Evolutionary conservation across 2,888 invertebrate genomes (phyloP).

Genomic region (Neuroscelio doddi): DNA sequence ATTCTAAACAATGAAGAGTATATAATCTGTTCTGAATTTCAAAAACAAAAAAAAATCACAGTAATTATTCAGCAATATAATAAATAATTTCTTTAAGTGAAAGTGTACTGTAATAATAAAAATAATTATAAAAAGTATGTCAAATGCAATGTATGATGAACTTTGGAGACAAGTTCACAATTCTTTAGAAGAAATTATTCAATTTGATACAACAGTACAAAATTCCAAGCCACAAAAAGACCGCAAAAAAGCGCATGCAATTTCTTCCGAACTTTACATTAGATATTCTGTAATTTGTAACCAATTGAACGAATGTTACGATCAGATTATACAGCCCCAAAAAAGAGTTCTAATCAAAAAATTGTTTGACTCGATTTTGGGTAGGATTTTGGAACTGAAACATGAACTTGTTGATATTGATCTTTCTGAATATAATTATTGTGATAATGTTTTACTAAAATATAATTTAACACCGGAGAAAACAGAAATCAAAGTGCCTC

Average conservation of each 20-base stretch:
- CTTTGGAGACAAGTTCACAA: slow-evolving; percentile 78
- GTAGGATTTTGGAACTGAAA: slow-evolving; percentile 90
- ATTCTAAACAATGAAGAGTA: too few relatives aligned
- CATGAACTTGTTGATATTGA: slow-evolving; percentile 90
- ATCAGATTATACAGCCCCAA: slow-evolving; percentile 94
- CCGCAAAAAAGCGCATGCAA: slow-evolving; percentile 75
- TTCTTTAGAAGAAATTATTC: slow-evolving; percentile 76
- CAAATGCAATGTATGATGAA: slow-evolving; percentile 82
- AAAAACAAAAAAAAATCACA: too few relatives aligned
- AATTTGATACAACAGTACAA: slow-evolving; percentile 77
- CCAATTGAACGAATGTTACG: slow-evolving; percentile 86
- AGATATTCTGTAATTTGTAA: slow-evolving; percentile 86
- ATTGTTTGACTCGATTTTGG: slow-evolving; percentile 83
- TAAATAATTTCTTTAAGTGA: not conserved
- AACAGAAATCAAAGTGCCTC: slow-evolving; percentile 81
- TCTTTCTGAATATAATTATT: slow-evolving; percentile 89
- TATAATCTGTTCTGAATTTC: too few relatives aligned
- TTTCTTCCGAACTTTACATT: slow-evolving; percentile 82
- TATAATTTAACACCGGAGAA: slow-evolving; percentile 84
- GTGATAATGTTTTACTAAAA: slow-evolving; percentile 85
- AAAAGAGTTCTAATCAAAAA: slow-evolving; percentile 86
- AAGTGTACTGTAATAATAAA: not conserved
- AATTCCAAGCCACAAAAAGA: slow-evolving; percentile 74
- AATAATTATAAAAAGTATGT: slow-evolving; percentile 74
- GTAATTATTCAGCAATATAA: too few relatives aligned